These are phyloP conservation scores for Aricia artaxerxes DNA, from an alignment of 2,888 invertebrate genomes.

Conservation along the genomic window DNA sequence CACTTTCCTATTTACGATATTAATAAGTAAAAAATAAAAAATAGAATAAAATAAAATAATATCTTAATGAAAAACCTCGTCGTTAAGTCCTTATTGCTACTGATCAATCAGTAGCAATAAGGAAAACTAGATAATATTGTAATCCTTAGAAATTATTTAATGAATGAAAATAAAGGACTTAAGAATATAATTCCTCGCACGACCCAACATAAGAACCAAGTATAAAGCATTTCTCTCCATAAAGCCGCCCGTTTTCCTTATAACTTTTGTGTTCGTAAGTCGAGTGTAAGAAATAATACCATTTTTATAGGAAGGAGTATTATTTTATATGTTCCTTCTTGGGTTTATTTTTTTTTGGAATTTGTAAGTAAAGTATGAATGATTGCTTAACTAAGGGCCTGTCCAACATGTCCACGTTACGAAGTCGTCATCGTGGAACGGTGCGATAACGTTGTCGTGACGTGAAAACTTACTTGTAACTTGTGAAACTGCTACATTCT, in stretches of 20 bases:
- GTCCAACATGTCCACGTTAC: no score
- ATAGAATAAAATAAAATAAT: neutral
- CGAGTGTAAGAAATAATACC: conserved; percentile 23
- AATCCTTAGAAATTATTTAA: conserved; percentile 7
- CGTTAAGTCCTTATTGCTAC: neutral
- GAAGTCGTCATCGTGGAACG: no score
- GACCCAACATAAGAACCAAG: conserved; percentile 17
- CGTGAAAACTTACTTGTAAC: no score
- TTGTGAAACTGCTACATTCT: no score
- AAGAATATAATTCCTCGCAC: conserved; percentile 17
- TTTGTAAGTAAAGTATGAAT: neutral
- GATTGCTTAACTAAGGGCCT: neutral
- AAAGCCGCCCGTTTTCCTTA: conserved; percentile 22
- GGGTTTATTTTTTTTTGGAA: neutral
- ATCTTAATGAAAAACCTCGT: neutral
- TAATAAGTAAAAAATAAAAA: no score
- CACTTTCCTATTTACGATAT: no score
- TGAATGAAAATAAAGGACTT: conserved; percentile 16
- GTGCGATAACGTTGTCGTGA: no score
- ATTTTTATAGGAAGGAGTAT: neutral
- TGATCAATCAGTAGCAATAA: neutral
- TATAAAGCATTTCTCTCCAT: neutral
- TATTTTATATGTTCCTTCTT: neutral
- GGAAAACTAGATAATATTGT: neutral
- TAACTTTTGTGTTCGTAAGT: conserved; percentile 29